Conservation (phyloP, 2,113 vertebrate genomes). For the Apus apus region DNA sequence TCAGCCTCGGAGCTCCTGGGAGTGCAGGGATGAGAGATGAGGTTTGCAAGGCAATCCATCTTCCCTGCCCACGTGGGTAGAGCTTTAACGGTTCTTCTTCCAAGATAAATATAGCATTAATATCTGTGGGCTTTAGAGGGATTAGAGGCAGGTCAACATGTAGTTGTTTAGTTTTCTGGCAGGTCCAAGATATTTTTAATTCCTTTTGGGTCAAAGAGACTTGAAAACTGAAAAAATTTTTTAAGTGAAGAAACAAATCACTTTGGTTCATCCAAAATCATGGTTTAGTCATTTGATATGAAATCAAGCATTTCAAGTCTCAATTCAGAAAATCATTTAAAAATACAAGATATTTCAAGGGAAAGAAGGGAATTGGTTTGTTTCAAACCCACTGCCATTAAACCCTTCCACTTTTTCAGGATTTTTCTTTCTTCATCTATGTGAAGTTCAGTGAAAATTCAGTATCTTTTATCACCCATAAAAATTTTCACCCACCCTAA, state of each 20-base stretch:
- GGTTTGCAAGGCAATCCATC: background rate
- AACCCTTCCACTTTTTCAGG: background rate
- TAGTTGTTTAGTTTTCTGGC: slow-evolving; percentile 12
- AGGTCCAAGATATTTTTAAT: slow-evolving; percentile 17
- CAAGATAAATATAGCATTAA: slow-evolving; percentile 39
- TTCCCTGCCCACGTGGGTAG: background rate
- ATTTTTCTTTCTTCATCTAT: background rate
- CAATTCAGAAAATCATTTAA: background rate
- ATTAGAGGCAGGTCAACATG: slow-evolving; percentile 16
- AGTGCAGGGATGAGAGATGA: background rate
- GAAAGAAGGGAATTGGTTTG: background rate
- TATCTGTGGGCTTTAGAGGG: slow-evolving; percentile 29
- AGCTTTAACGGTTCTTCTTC: background rate
- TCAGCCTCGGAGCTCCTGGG: background rate
- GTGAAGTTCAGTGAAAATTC: background rate
- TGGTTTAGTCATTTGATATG: background rate
- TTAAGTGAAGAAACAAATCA: background rate
- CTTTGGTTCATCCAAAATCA: background rate
- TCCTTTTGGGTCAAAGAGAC: slow-evolving; percentile 8
- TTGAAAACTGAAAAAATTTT: background rate
- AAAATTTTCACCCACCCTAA: background rate
- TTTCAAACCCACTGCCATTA: background rate
- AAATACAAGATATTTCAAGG: background rate
- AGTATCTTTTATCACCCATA: background rate
- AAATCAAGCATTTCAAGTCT: background rate